A percentile compares a stretch with the other conserved stretches of the same genome.
phyloP scores from a whole-genome alignment of 2,888 invertebrate species.

The Drosophila birchii region DNA sequence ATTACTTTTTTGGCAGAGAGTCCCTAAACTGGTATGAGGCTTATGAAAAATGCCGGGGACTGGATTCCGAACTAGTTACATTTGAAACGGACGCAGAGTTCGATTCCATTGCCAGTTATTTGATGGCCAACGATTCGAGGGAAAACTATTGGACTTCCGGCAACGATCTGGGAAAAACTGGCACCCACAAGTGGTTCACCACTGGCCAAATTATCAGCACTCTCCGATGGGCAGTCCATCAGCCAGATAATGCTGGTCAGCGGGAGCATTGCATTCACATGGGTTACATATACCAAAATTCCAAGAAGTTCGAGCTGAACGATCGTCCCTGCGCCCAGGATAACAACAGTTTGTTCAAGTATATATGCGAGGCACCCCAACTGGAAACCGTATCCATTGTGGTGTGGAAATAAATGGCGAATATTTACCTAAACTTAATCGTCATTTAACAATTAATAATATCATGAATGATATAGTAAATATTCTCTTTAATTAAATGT shows the following conservation, averaged over 20 bases:
- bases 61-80: conserved; percentile 31
- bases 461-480: neutral
- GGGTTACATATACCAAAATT: conserved; percentile 22
- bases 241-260: conserved; percentile 23
- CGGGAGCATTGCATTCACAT: conserved; percentile 32
- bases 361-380: conserved; percentile 36
- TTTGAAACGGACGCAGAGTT: conserved; percentile 34
- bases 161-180: conserved; percentile 21
- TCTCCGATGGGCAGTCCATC: conserved; percentile 19
- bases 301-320: conserved; percentile 17
- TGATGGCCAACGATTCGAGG: conserved; percentile 8
- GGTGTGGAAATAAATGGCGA: conserved; percentile 28
- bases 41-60: conserved; percentile 27
- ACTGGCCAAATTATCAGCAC: conserved; percentile 13
- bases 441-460: neutral
- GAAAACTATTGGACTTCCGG: conserved; percentile 31
- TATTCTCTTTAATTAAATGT: neutral
- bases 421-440: neutral
- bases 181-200: conserved; percentile 31
- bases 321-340: conserved; percentile 29
- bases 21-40: conserved; percentile 31
- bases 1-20: conserved; percentile 31
- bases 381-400: conserved; percentile 38
- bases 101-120: conserved; percentile 2
- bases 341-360: conserved; percentile 26